A percentile compares a stretch with the other conserved stretches of the same genome.
These are phyloP conservation scores for Tachina fera DNA, from an alignment of 2,888 invertebrate genomes.

Conservation along the genomic window DNA sequence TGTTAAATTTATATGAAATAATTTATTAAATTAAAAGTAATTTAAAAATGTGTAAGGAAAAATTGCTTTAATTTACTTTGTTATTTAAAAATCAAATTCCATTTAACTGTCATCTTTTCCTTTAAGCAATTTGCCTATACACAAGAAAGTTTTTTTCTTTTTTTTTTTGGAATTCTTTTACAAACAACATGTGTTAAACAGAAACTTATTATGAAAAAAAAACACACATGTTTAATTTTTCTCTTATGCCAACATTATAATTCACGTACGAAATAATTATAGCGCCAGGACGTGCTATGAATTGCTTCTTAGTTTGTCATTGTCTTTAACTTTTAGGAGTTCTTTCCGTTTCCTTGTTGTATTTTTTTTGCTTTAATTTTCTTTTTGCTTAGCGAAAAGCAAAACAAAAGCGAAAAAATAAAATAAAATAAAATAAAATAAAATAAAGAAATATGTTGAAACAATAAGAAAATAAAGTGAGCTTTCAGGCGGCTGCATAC, in stretches of 20 bases:
- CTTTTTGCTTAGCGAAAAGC: conserved; percentile 11
- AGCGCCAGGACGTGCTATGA: conserved; percentile 69
- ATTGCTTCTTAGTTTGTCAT: conserved; percentile 41
- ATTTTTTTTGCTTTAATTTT: background rate
- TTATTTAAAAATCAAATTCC: background rate
- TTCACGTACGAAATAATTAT: conserved; percentile 72
- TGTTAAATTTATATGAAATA: too few relatives aligned
- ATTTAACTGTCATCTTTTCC: background rate
- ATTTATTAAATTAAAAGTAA: too few relatives aligned
- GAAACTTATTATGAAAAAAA: conserved; percentile 60
- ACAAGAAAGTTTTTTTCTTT: background rate
- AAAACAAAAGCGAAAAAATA: conserved; percentile 6
- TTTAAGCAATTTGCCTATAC: background rate
- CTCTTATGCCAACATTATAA: conserved; percentile 53
- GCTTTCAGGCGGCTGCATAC: conserved; percentile 27
- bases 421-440: too few relatives aligned
- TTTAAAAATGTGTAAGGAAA: background rate
- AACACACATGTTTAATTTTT: conserved; percentile 33
- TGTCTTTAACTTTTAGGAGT: conserved; percentile 39
- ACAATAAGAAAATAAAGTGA: conserved; percentile 32
- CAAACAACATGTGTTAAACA: conserved; percentile 69
- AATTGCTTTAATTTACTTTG: too few relatives aligned
- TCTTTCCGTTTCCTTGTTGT: conserved; percentile 25
- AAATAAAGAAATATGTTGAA: conserved; percentile 24
- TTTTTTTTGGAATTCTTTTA: conserved; percentile 29